Evolutionary conservation across 2,888 invertebrate genomes (phyloP).

Genomic region (Acleris sparsana): DNA sequence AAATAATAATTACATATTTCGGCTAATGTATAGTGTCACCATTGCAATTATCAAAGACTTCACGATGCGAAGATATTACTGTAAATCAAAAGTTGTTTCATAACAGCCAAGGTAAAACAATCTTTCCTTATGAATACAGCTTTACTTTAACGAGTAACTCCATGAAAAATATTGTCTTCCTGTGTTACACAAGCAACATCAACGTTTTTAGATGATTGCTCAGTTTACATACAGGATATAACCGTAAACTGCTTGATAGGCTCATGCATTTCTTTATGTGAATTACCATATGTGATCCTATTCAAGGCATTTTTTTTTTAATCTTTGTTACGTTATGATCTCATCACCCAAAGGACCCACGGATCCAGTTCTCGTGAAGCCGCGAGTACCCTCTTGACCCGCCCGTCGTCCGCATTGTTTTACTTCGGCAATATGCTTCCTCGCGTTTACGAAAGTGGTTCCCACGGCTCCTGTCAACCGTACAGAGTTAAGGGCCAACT

Average conservation of each 20-base stretch:
- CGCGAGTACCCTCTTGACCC: slow-evolving; percentile 28
- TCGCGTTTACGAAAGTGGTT: slow-evolving; percentile 41
- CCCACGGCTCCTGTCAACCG: slow-evolving; percentile 56
- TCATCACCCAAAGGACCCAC: background rate
- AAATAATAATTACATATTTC: no score
- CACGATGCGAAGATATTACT: no score
- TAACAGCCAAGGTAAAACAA: background rate
- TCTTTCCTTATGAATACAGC: slow-evolving; percentile 9
- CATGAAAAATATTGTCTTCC: slow-evolving; percentile 37
- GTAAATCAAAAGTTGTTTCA: no score
- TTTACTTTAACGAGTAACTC: slow-evolving; percentile 25
- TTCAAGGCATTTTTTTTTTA: no score
- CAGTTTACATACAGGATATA: slow-evolving; percentile 23
- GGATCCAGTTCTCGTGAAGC: slow-evolving; percentile 16
- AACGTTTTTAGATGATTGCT: slow-evolving; percentile 30
- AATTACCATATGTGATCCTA: no score
- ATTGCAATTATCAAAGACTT: no score
- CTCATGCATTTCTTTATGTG: no score
- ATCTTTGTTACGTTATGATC: no score
- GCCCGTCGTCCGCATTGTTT: slow-evolving; percentile 25
- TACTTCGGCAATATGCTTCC: slow-evolving; percentile 28
- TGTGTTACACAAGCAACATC: slow-evolving; percentile 34
- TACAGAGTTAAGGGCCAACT: slow-evolving; percentile 52
- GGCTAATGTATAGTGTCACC: no score
- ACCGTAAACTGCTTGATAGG: slow-evolving; percentile 11